Evolutionary conservation across 2,113 vertebrate species (phyloP), one percentile per base, ranked within the genome.

Genomic region (Sceloporus tristichus): DNA sequence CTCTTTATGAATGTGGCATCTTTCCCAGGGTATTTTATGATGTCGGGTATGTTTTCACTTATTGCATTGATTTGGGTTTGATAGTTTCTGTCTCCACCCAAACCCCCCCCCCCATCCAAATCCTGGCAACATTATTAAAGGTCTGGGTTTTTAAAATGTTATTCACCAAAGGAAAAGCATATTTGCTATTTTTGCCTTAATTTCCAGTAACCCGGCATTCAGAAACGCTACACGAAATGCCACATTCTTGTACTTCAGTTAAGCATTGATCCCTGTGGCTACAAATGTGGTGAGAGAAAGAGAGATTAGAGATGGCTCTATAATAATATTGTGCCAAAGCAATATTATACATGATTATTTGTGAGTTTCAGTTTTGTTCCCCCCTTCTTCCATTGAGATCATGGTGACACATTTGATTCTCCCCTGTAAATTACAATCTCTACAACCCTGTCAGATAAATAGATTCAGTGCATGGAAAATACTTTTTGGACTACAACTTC

Each of bases 1-100:
- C 90, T 90, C 95, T 94, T 97, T 96, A 96, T 96, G 95, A 96
- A 96, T 0, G 79, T 94, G 95, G 96, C 93, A 42, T 90, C 95
- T 84, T 94, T 94, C 96, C 96, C 89, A 65, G 94, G 93, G 91
- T 95, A 90, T 90, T 95, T 94, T 96, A 95, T 91, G 92, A 88
- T 82, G 65, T 90, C 0, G 29, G 68, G 54, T 93, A 92, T 94
- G 94, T 94, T 95, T 95, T 91, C 85, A 94, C 93, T 96, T 94
- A 95, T 79, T 3, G 83, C 88, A 54, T 85, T 62, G 85, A 91
- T 90, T 94, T 79, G 82, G 62, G 89, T 90, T 18, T 92, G 93
- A 91, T 91, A 10, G 0, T 11, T 82, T 89, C 86, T 91, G 84
- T 88, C 88, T 56, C 80, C 68, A 62, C 68, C 68, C 68, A 10